Base-by-base conservation (phyloP, 2,797 vertebrate genomes). In the Ficedula albicollis region DNA sequence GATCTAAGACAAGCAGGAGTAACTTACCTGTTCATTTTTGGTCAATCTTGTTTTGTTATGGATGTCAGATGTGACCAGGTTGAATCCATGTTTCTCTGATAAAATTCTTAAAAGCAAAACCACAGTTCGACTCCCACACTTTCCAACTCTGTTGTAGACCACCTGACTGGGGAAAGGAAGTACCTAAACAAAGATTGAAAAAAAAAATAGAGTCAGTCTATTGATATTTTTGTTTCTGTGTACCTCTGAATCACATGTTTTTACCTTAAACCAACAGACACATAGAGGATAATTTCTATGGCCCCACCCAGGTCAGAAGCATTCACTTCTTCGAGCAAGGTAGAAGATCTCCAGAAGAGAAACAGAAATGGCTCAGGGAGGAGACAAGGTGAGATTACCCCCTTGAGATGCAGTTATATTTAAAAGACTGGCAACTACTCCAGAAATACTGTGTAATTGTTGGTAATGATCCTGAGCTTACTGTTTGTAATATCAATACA, bases 21-120 rank as follows among this genome's bases (percentile, higher is more conserved):
- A 79, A 93, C 97, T 98, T 95, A 99, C 99, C 98, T 99, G 99
- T 90, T 99, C 99, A 90, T 98, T 99, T 97, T 99, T 99, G 11
- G 99, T 99, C 93, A 99, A 99, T 82, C 99, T 98, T 93, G 99
- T 99, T 98, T 99, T 99, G 97, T 99, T 99, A 97, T 99, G 99
- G 95, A 99, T 99, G 96, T 99, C 99, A 52, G 99, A 99, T 7
- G 99, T 99, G 87, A 99, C 98, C 88, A 99, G 97, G 96, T 98
- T 99, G 97, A 99, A 99, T 84, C 98, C 98, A 59, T 99, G 99
- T 89, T 98, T 99, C 96, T 99, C 99, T 7, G 99, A 99, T 90
- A 99, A 98, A 87, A 99, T 98, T 94, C 98, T 98, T 96, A 99
- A 97, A 70, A 99, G 98, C 97, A 99, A 98, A 96, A 99, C 99